phyloP scores from a whole-genome alignment of 2,797 vertebrate genomes.

The Pterois miles region DNA sequence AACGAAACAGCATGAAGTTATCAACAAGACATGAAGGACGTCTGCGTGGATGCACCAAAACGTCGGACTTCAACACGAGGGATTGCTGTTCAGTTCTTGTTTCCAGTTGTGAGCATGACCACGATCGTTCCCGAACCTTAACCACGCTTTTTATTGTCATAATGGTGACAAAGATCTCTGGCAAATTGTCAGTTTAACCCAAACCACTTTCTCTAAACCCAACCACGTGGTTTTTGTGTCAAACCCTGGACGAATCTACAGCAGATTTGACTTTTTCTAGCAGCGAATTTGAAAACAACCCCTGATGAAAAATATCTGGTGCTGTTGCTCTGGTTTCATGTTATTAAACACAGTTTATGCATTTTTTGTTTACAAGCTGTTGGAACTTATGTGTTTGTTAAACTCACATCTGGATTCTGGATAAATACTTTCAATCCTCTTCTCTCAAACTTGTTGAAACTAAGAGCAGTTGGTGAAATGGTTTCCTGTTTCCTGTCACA shows the following conservation, averaged over 20 bases:
- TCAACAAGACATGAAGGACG: neutral
- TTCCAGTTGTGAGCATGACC: neutral
- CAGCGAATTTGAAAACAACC: neutral
- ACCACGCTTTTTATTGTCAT: too few species aligned
- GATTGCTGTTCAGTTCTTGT: neutral
- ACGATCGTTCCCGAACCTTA: too few species aligned
- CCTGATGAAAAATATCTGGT: too few species aligned
- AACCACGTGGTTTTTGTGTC: too few species aligned
- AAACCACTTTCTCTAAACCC: too few species aligned
- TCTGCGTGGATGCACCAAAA: too few species aligned
- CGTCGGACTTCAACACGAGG: neutral
- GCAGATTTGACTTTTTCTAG: too few species aligned
- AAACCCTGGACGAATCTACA: too few species aligned
- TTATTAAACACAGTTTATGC: neutral
- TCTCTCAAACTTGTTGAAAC: neutral
- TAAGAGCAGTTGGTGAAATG: neutral
- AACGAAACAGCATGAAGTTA: neutral
- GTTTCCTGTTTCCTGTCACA: neutral
- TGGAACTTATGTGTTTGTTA: neutral
- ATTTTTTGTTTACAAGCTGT: neutral
- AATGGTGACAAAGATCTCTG: too few species aligned
- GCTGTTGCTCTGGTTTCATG: neutral
- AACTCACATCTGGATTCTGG: constrained; percentile 13
- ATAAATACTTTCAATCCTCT: neutral
- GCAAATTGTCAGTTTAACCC: too few species aligned